A percentile compares a stretch with the other conserved stretches of the same genome.
These are phyloP conservation scores for Zaprionus kolodkinae DNA, from an alignment of 1,140 invertebrate species.

Conservation along the genomic window DNA sequence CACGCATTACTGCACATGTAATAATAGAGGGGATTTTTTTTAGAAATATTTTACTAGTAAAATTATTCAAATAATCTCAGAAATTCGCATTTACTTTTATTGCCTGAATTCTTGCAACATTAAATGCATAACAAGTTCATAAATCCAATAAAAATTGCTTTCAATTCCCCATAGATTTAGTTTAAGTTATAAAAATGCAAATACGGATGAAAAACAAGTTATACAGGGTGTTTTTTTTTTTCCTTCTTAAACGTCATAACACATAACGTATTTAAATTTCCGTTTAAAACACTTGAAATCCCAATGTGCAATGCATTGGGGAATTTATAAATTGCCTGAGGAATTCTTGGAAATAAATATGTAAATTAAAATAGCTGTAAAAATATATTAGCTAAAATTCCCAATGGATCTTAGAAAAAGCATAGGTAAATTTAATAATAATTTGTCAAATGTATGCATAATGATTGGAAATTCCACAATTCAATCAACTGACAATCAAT, in stretches of 20 bases:
- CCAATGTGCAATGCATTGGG: background rate
- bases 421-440: background rate
- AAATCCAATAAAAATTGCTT: conserved; percentile 17
- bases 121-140: conserved; percentile 31
- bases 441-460: background rate
- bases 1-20: conserved; percentile 8
- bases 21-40: background rate
- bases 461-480: background rate
- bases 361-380: too few species aligned
- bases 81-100: conserved; percentile 6
- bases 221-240: conserved; percentile 12
- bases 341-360: background rate
- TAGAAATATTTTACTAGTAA: background rate
- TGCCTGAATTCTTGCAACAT: background rate
- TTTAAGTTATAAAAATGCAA: conserved; percentile 29
- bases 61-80: conserved; percentile 10
- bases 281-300: background rate
- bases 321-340: background rate
- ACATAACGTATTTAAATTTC: background rate
- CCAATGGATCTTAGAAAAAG: too few species aligned
- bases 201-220: conserved; percentile 11
- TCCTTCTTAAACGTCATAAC: too few species aligned
- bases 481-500: background rate
- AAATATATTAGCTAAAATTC: too few species aligned
- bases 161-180: conserved; percentile 24